Conservation (phyloP, 2,888 invertebrate species). For the Tineola bisselliella region DNA sequence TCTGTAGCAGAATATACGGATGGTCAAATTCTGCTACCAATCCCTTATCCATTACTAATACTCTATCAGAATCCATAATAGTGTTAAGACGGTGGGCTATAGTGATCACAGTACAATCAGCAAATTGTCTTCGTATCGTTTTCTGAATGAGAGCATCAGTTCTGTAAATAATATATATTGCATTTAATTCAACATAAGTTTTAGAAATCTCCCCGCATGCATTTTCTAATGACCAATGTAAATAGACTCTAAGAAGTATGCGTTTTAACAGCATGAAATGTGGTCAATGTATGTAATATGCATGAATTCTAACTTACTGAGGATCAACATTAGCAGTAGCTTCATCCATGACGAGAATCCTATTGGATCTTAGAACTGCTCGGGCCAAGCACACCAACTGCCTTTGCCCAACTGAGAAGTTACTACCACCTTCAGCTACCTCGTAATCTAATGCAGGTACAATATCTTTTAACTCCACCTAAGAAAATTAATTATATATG, state of each 20-base stretch:
- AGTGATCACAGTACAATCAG: slow-evolving; percentile 84
- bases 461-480: slow-evolving; percentile 80
- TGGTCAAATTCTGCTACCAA: slow-evolving; percentile 75
- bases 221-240: too few relatives aligned
- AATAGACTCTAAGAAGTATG: too few relatives aligned
- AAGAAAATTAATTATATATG: neutral
- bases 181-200: neutral
- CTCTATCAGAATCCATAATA: slow-evolving; percentile 89
- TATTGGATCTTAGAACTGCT: slow-evolving; percentile 78
- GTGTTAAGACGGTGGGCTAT: slow-evolving; percentile 92
- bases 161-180: slow-evolving; percentile 23
- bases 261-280: too few relatives aligned
- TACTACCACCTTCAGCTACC: slow-evolving; percentile 77
- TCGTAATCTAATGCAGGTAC: slow-evolving; percentile 73
- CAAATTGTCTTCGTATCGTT: slow-evolving; percentile 81
- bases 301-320: slow-evolving; percentile 58
- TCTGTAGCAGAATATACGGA: slow-evolving; percentile 70
- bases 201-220: too few relatives aligned
- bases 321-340: slow-evolving; percentile 69
- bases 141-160: slow-evolving; percentile 82
- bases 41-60: slow-evolving; percentile 87
- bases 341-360: slow-evolving; percentile 73
- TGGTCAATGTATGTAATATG: too few relatives aligned
- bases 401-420: slow-evolving; percentile 83
- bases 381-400: slow-evolving; percentile 84